These are phyloP conservation scores for Coremacera marginata DNA, from an alignment of 2,888 invertebrate species.

Conservation along the genomic window DNA sequence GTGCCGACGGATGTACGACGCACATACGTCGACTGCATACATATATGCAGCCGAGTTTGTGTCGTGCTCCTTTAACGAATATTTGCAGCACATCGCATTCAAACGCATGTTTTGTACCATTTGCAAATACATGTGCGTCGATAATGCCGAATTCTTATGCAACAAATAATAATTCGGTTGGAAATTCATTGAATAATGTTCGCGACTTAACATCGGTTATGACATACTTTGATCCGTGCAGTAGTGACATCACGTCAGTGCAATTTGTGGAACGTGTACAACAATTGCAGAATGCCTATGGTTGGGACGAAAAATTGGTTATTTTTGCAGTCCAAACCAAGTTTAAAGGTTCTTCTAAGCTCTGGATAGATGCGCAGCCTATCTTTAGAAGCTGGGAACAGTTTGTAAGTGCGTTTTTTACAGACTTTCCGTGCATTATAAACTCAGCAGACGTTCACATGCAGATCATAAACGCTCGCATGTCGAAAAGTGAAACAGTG, in stretches of 20 bases:
- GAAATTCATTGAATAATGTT: slow-evolving; percentile 8
- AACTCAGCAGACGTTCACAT: slow-evolving; percentile 19
- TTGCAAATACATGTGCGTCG: too few species aligned
- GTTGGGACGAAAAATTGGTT: slow-evolving; percentile 1
- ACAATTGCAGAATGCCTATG: too few species aligned
- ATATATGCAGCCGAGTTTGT: too few species aligned
- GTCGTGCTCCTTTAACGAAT: too few species aligned
- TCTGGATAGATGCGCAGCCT: slow-evolving; percentile 26
- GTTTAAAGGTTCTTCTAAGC: slow-evolving; percentile 25
- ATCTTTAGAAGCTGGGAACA: slow-evolving; percentile 20
- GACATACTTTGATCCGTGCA: slow-evolving; percentile 33
- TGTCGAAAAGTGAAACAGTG: slow-evolving; percentile 19
- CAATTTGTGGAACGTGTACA: slow-evolving; percentile 27
- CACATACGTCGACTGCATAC: too few species aligned
- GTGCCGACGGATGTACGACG: not conserved
- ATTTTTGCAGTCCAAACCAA: slow-evolving; percentile 29
- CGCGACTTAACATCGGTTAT: not conserved
- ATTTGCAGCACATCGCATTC: too few species aligned
- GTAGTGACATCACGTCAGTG: slow-evolving; percentile 17
- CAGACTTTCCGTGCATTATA: slow-evolving; percentile 23
- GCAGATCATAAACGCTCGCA: slow-evolving; percentile 36
- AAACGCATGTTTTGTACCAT: too few species aligned
- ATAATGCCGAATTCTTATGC: too few species aligned
- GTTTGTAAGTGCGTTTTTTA: slow-evolving; percentile 7
- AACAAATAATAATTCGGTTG: too few species aligned